phyloP scores from a whole-genome alignment of 30 jellyfish, hydroid and myxozoan genomes.

The Pelagia noctiluca region DNA sequence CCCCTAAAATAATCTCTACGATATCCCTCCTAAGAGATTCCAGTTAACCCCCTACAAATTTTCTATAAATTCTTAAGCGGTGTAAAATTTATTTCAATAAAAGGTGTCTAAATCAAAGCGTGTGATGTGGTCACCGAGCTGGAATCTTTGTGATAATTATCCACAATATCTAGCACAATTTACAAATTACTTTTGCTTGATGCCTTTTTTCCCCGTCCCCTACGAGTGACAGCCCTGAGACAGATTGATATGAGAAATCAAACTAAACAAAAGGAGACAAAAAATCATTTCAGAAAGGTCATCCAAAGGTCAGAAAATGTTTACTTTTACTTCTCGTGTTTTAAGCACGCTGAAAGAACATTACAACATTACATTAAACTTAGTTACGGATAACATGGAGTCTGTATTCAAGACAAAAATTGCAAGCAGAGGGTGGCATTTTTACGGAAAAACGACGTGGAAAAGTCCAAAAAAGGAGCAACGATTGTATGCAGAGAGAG shows the following conservation, averaged over 20 bases:
- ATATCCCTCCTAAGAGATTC: background rate
- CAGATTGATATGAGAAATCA: background rate
- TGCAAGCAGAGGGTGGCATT: slow-evolving; percentile 41
- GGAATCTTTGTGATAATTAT: background rate
- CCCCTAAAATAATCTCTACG: background rate
- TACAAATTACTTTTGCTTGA: no score
- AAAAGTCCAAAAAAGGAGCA: slow-evolving; percentile 23
- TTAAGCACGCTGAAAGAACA: background rate
- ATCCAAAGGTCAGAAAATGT: background rate
- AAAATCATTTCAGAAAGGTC: background rate
- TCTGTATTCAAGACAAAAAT: slow-evolving; percentile 10
- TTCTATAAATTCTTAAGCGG: background rate
- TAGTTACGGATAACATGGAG: slow-evolving; percentile 37
- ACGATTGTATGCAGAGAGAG: slow-evolving; percentile 43
- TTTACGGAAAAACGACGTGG: slow-evolving; percentile 36
- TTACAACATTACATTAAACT: background rate
- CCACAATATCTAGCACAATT: background rate
- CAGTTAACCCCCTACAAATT: background rate
- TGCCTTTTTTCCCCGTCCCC: no score
- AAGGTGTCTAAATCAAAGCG: background rate
- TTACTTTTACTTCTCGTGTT: background rate
- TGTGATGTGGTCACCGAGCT: background rate
- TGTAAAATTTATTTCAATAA: background rate
- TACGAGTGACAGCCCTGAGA: no score
- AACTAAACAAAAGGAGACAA: background rate